Base-by-base conservation (phyloP, 1,140 invertebrate genomes). In the Caerostris darwini region DNA sequence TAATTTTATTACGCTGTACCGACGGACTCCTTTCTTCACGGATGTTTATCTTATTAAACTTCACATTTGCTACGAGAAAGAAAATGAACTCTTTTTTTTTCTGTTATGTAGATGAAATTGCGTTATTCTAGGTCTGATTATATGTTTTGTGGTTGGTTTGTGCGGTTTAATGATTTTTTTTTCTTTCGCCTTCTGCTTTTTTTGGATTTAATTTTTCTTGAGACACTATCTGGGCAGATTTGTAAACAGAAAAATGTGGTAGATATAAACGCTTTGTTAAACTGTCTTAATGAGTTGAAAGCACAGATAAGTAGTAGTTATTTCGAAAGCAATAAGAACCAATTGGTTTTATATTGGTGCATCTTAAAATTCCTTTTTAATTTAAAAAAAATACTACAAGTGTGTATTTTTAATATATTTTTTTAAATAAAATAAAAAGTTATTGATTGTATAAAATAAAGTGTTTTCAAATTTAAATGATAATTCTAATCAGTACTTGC, bases 41-140 rank as follows among this genome's bases (percentile, higher is more conserved):
- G 34, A 87, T 83, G 85, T 64, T 87, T 64, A 87, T 87, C 85
- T 87, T 87, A 64, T 87, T 87, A 87, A 57, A 87, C 57, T 50
- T 61, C 7, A n/a, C 59, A 50, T 57, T 34, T 50, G 34, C 67
- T 12, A 77, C 12, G 71, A 77, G 12, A 67, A 50, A 10, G 8
- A 50, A 77, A 71, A 71, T 14, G 12, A 50, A 53, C 5, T 67
- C 64, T 87, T 87, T 64, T n/a, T 64, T 53, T 4, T 87, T 61
- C 34, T 34, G 8, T 8, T 12, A 50, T 34, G 34, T 77, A 12
- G 71, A 5, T 12, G 56, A 12, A 85, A 58, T 58, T n/a, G 56
- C 57, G 54, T 85, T 85, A 34, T 57, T 85, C 57, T 17, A 85
- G 17, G 10, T 17, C 50, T 85, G 82, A 85, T 85, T 85, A 85